phyloP scores from a whole-genome alignment of 2,888 invertebrate genomes.

The Heteropelma amictum region DNA sequence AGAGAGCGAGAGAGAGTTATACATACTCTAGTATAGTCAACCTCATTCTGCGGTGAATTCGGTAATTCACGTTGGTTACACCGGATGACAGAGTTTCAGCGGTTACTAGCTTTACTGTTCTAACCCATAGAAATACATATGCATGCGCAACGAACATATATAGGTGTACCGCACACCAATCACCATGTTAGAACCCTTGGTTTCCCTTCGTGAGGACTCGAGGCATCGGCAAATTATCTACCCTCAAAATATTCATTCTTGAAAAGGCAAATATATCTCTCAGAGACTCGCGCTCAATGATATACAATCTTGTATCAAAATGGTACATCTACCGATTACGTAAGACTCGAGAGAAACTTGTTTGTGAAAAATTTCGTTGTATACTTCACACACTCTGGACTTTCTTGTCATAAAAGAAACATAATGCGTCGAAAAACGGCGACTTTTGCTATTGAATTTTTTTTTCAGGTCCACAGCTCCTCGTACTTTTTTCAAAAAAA shows the following conservation, averaged over 20 bases:
- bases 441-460: too few relatives aligned
- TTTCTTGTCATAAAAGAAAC: too few relatives aligned
- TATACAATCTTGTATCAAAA: not conserved
- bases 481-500: too few relatives aligned
- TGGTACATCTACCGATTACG: not conserved
- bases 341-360: too few relatives aligned
- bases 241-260: slow-evolving; percentile 31
- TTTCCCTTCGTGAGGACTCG: slow-evolving; percentile 13
- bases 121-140: not conserved
- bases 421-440: too few relatives aligned
- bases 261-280: not conserved
- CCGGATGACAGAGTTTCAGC: slow-evolving; percentile 50
- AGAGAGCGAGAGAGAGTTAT: not conserved
- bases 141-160: not conserved
- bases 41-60: slow-evolving; percentile 41
- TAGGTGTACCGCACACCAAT: not conserved
- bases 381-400: too few relatives aligned
- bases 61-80: slow-evolving; percentile 49
- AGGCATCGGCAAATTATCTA: slow-evolving; percentile 32
- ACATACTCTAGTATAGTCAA: too few relatives aligned
- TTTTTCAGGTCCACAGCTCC: too few relatives aligned
- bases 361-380: too few relatives aligned
- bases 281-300: too few relatives aligned
- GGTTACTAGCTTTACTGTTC: slow-evolving; percentile 2
- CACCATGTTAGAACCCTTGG: too few relatives aligned